Base-by-base conservation (phyloP, 2,797 vertebrate species). In the Gambusia yucatana region DNA sequence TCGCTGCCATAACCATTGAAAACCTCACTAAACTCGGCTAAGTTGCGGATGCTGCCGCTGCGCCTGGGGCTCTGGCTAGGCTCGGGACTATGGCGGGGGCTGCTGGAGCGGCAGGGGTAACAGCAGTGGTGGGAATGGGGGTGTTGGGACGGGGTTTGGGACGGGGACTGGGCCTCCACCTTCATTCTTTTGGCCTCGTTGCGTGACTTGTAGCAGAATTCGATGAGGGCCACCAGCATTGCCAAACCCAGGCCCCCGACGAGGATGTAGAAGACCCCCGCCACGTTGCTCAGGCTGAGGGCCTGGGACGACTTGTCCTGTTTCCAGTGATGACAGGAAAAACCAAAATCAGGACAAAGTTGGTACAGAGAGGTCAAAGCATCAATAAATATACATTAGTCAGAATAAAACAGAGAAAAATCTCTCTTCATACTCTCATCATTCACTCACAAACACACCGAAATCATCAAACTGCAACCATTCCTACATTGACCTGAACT, bases 131-230 rank as follows among this genome's bases (percentile, higher is more conserved):
- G 82, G 82, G 78, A 77, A 83, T 79, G 86, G 81, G 79, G 86
- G 84, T 80, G 61, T 85, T 82, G 91, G 84, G 83, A 95, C 65
- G 93, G 97, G 95, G 97, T 63, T 75, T 81, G 90, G 87, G 97
- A 71, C 61, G 82, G 88, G 87, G 82, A 96, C 65, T 96, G 97
- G 96, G 96, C 96, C 96, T 97, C 97, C 97, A 98, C 97, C 98
- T 99, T 98, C 98, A 99, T 98, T 98, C 97, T 96, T 96, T 98
- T 98, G 95, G 98, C 98, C 95, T 99, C 98, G 96, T 98, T 97
- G 96, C 98, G 97, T 85, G 98, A 99, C 97, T 99, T 99, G 97
- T 99, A 99, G 97, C 98, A 99, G 98, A 99, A 99, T 80, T 99
- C 98, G 95, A 99, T 98, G 96, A 99, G 96, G 93, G 98, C 98